Conservation (phyloP, 2,888 invertebrate species). For the Tetrapedia diversipes region DNA sequence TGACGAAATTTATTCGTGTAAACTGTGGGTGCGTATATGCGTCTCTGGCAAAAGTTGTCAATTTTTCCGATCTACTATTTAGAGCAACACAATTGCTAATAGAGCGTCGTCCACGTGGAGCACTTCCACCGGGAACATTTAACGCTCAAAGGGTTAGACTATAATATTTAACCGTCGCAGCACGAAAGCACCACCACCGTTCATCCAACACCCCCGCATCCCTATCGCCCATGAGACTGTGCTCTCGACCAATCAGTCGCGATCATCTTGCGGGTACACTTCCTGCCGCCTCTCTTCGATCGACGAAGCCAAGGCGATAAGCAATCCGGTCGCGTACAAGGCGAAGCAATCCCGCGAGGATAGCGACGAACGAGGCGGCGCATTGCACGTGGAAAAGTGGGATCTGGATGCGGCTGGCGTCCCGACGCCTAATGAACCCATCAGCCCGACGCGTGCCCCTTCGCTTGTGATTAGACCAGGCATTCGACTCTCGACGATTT, state of each 20-base stretch:
- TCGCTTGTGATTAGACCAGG: conserved; percentile 80
- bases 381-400: conserved; percentile 68
- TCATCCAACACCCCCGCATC: not conserved
- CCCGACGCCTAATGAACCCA: conserved; percentile 80
- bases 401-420: conserved; percentile 80
- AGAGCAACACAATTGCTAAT: no score
- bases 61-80: no score
- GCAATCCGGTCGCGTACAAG: conserved; percentile 73
- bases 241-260: conserved; percentile 33
- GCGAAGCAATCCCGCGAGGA: conserved; percentile 67
- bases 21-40: no score
- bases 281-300: conserved; percentile 17
- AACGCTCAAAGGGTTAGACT: no score
- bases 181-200: no score
- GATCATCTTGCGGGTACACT: conserved; percentile 41
- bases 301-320: conserved; percentile 48
- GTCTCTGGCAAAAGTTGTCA: no score
- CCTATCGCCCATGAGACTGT: not conserved
- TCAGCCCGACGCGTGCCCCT: conserved; percentile 79
- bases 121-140: no score
- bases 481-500: conserved; percentile 69
- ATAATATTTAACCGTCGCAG: not conserved
- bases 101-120: no score
- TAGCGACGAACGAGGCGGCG: conserved; percentile 56
- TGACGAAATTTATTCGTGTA: no score